Evolutionary conservation across 2,113 vertebrate genomes (phyloP).

Genomic region (Penelope pileata): DNA sequence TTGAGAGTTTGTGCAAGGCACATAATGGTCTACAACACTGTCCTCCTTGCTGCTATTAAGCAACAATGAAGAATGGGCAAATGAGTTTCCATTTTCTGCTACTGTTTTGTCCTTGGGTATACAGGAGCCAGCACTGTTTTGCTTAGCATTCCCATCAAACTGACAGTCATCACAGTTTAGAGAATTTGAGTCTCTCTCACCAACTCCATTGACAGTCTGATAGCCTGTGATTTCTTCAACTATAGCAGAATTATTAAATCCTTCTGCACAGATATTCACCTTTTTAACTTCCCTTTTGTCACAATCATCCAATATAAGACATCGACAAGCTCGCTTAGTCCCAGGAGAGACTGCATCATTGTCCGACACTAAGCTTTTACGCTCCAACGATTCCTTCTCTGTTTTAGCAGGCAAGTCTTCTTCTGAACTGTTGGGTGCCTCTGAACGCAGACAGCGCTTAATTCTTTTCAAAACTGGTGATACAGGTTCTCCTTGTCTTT

Average conservation of each 20-base stretch:
- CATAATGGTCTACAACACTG: slow-evolving; percentile 85
- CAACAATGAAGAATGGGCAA: slow-evolving; percentile 77
- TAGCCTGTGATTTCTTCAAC: slow-evolving; percentile 77
- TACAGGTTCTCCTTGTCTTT: slow-evolving; percentile 77
- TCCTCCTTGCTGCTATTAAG: slow-evolving; percentile 86
- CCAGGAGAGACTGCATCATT: slow-evolving; percentile 82
- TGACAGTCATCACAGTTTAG: slow-evolving; percentile 81
- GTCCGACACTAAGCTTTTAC: slow-evolving; percentile 79
- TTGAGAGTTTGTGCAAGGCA: slow-evolving; percentile 95
- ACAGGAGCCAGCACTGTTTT: slow-evolving; percentile 73
- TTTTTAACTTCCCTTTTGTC: slow-evolving; percentile 86
- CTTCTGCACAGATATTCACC: slow-evolving; percentile 78
- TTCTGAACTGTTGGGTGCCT: slow-evolving; percentile 85
- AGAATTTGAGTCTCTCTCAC: slow-evolving; percentile 82
- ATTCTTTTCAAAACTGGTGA: slow-evolving; percentile 89
- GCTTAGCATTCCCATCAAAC: slow-evolving; percentile 74
- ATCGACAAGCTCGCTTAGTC: slow-evolving; percentile 82
- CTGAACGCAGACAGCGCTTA: slow-evolving; percentile 90
- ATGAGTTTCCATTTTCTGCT: slow-evolving; percentile 80
- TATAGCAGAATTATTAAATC: slow-evolving; percentile 72
- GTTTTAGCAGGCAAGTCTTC: slow-evolving; percentile 81
- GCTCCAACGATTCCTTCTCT: slow-evolving; percentile 80
- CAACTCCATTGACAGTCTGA: slow-evolving; percentile 89
- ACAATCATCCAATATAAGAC: slow-evolving; percentile 85
- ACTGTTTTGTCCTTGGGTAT: slow-evolving; percentile 78